phyloP scores from a whole-genome alignment of 2,797 vertebrate genomes.

The Hypotaenidia okinawae region DNA sequence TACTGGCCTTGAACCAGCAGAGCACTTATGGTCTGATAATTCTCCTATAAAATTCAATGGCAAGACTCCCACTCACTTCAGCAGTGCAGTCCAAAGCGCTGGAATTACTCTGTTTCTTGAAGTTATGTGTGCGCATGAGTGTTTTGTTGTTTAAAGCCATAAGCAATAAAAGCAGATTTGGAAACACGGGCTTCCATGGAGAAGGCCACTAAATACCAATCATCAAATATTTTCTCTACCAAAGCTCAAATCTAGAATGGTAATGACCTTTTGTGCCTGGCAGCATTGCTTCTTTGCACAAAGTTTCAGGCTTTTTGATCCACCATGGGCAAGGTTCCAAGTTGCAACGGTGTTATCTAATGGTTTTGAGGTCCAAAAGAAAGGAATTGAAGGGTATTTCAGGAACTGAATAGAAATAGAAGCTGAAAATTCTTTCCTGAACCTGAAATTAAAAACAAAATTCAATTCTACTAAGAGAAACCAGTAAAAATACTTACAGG shows the following conservation, averaged over 20 bases:
- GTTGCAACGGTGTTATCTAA: background rate
- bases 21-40: constrained; percentile 64
- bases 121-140: background rate
- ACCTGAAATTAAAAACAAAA: background rate
- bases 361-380: background rate
- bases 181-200: background rate
- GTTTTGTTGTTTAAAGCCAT: background rate
- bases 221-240: background rate
- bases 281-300: background rate
- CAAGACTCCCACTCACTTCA: constrained; percentile 53
- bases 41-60: constrained; percentile 60
- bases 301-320: background rate
- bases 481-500: background rate
- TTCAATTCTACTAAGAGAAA: background rate
- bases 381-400: background rate
- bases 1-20: constrained; percentile 64
- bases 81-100: background rate
- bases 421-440: background rate
- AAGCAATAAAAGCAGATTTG: background rate
- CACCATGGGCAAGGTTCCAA: background rate
- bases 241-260: background rate
- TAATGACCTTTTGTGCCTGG: background rate
- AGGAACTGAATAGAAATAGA: background rate
- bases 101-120: constrained; percentile 51
- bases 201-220: background rate